Evolutionary conservation across 2,797 vertebrate genomes (phyloP).

Genomic region (Epinephelus coioides): DNA sequence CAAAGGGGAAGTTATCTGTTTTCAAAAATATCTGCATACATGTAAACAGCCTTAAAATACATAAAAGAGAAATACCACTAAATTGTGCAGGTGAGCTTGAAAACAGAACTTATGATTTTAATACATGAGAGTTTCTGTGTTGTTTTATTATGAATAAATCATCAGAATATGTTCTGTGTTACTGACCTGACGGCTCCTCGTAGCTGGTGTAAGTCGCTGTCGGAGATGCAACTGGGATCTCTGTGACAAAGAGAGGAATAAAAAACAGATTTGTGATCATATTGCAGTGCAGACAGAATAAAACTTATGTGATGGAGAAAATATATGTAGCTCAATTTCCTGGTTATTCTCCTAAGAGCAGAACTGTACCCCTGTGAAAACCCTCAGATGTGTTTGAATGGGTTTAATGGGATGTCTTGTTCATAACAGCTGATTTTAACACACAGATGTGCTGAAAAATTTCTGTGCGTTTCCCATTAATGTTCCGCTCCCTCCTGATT

Average conservation of each 20-base stretch:
- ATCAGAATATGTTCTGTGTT: background rate
- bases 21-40: too few relatives aligned
- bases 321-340: constrained; percentile 28
- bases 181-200: constrained; percentile 93
- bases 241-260: constrained; percentile 78
- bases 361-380: constrained; percentile 11
- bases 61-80: background rate
- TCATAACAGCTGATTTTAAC: constrained; percentile 48
- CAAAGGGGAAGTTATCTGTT: too few relatives aligned
- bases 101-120: background rate
- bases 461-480: constrained; percentile 48
- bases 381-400: background rate
- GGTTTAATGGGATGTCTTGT: constrained; percentile 28
- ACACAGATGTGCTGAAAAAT: constrained; percentile 46
- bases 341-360: constrained; percentile 24
- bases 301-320: background rate
- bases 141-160: background rate
- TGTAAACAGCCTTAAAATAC: too few relatives aligned
- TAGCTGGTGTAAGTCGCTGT: constrained; percentile 92
- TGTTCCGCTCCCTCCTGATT: constrained; percentile 37
- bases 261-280: background rate
- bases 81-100: background rate
- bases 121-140: background rate
- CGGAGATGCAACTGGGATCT: constrained; percentile 94
- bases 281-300: background rate